Conservation (phyloP, 1,140 invertebrate genomes). For the Pseudachorutes palmiensis region DNA sequence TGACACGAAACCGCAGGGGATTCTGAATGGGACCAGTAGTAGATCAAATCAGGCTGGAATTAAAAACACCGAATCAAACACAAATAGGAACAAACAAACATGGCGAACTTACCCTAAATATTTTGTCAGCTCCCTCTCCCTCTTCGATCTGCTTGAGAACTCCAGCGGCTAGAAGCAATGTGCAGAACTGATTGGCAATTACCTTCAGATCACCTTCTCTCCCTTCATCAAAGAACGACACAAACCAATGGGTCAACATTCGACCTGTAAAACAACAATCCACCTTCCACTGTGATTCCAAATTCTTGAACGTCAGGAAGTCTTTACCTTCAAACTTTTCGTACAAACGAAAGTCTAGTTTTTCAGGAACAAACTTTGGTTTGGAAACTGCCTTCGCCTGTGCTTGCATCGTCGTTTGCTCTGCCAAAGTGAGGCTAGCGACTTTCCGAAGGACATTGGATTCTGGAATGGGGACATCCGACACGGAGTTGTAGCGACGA, state of each 20-base stretch:
- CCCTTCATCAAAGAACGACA: conserved; percentile 65
- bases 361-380: conserved; percentile 70
- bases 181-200: conserved; percentile 71
- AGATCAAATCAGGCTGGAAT: conserved; percentile 73
- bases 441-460: conserved; percentile 70
- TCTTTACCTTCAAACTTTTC: conserved; percentile 80
- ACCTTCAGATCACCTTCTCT: conserved; percentile 62
- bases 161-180: conserved; percentile 77
- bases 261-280: conserved; percentile 61
- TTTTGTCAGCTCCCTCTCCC: conserved; percentile 53
- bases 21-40: conserved; percentile 77
- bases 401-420: conserved; percentile 45
- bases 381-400: conserved; percentile 52
- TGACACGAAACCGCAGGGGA: conserved; percentile 53
- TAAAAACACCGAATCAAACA: conserved; percentile 23
- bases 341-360: conserved; percentile 69
- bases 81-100: background rate
- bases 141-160: conserved; percentile 69
- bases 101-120: conserved; percentile 63
- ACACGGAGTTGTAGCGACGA: conserved; percentile 45
- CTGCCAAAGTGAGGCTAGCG: conserved; percentile 62
- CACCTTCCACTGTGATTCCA: background rate
- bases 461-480: conserved; percentile 46
- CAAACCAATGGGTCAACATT: conserved; percentile 81
- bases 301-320: background rate